These are phyloP conservation scores for Porites divaricata DNA, from an alignment of 92 coral and sea anemone species.

Conservation along the genomic window DNA sequence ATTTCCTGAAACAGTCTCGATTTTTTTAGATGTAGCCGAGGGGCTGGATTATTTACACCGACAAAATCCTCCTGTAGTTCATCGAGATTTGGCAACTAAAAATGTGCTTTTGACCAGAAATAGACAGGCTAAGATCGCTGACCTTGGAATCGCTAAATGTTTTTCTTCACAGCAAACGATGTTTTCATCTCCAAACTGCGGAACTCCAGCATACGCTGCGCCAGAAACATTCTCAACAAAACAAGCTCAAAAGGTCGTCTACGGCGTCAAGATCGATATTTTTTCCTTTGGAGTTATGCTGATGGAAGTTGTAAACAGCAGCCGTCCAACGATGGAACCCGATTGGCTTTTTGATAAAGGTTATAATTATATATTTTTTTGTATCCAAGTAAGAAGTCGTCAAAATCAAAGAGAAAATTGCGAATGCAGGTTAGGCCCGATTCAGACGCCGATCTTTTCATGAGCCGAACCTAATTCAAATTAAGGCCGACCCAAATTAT, in stretches of 20 bases:
- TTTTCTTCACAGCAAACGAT: constrained; percentile 16
- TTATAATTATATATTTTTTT: not conserved
- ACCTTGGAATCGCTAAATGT: constrained; percentile 56
- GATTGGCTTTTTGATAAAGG: not conserved
- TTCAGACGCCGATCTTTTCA: no score
- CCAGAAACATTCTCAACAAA: constrained; percentile 41
- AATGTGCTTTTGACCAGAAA: constrained; percentile 46
- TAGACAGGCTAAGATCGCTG: constrained; percentile 59
- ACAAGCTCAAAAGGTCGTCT: constrained; percentile 1
- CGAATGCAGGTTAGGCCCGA: no score
- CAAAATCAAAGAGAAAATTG: no score
- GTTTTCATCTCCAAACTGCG: constrained; percentile 45
- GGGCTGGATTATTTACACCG: constrained; percentile 50
- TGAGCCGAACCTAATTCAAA: no score
- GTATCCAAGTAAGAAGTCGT: not conserved
- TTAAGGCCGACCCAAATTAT: no score
- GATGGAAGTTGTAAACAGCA: constrained; percentile 53
- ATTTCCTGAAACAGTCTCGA: constrained; percentile 40
- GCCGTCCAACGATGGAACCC: constrained; percentile 22
- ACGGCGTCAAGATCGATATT: constrained; percentile 51
- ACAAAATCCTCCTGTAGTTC: constrained; percentile 47
- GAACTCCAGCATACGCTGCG: constrained; percentile 58
- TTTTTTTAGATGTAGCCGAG: constrained; percentile 62
- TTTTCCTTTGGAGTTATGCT: constrained; percentile 56
- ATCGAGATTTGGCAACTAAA: constrained; percentile 55